Evolutionary conservation across 2,888 invertebrate species (phyloP).

Genomic region (Omphaloscelis lunosa): DNA sequence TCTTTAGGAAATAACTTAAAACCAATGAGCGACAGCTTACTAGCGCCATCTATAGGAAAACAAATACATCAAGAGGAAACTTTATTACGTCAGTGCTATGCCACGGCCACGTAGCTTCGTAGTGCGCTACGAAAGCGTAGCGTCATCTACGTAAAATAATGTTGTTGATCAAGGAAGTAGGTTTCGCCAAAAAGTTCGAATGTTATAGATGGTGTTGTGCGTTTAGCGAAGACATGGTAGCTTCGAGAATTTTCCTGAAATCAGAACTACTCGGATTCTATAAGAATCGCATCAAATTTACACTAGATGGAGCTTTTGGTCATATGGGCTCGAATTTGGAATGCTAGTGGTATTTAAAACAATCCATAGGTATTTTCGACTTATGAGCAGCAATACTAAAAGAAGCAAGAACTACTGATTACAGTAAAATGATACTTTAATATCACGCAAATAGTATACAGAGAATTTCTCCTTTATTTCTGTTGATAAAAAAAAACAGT

Average conservation of each 20-base stretch:
- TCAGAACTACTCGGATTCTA: not conserved
- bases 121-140: slow-evolving; percentile 45
- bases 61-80: not conserved
- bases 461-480: not conserved
- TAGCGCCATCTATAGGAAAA: slow-evolving; percentile 45
- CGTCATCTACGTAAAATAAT: slow-evolving; percentile 29
- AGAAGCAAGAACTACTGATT: too few species aligned
- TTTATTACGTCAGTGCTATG: slow-evolving; percentile 21
- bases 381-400: too few species aligned
- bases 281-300: not conserved
- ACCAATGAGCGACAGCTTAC: fast-evolving
- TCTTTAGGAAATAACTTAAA: slow-evolving; percentile 7
- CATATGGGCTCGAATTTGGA: not conserved
- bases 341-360: not conserved
- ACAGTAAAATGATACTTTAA: not conserved
- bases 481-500: not conserved
- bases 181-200: not conserved
- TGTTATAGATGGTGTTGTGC: slow-evolving; percentile 13
- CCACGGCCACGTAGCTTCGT: slow-evolving; percentile 58
- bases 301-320: slow-evolving; percentile 23
- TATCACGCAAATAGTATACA: not conserved
- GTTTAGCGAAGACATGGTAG: too few species aligned
- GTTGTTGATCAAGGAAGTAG: not conserved
- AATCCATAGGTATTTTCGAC: not conserved
- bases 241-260: not conserved